A percentile compares a stretch with the other conserved stretches of the same genome.
These are phyloP conservation scores for Cinclus mexicanus DNA, from an alignment of 2,113 vertebrate species.

Conservation along the genomic window DNA sequence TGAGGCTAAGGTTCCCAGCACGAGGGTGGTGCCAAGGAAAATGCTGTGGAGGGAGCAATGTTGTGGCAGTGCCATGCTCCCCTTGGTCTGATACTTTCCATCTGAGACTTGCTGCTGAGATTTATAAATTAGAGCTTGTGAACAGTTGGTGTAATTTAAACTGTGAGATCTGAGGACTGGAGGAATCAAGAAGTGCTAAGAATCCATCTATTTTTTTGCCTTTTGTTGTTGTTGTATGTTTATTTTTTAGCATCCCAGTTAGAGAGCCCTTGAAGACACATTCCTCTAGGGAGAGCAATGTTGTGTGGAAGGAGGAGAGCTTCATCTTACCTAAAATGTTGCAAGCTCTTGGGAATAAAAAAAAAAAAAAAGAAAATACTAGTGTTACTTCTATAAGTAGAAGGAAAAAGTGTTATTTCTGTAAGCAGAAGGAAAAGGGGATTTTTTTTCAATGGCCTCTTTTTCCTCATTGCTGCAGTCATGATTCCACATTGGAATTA, in stretches of 20 bases:
- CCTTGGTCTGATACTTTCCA: neutral
- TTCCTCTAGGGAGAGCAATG: neutral
- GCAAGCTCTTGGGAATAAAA: neutral
- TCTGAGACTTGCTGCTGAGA: neutral
- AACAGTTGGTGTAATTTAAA: neutral
- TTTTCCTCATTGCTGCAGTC: neutral
- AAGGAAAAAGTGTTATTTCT: neutral
- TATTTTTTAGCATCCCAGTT: neutral
- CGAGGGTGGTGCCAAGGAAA: neutral
- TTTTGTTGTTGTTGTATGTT: neutral
- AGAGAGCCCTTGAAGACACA: neutral
- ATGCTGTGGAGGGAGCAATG: neutral
- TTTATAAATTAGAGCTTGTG: neutral
- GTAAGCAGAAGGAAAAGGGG: neutral
- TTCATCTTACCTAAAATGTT: neutral
- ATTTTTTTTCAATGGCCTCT: neutral
- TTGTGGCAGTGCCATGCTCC: fast-evolving
- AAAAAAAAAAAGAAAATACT: neutral
- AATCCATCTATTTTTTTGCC: neutral
- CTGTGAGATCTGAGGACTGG: neutral
- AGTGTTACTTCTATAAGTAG: neutral
- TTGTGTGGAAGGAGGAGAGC: neutral
- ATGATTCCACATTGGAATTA: neutral
- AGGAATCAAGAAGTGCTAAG: neutral
- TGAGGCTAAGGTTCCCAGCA: neutral